A percentile compares a stretch with the other conserved stretches of the same genome.
These are phyloP conservation scores for Panagrolaimus sp. DNA, from an alignment of 1,140 invertebrate genomes.

Conservation along the genomic window DNA sequence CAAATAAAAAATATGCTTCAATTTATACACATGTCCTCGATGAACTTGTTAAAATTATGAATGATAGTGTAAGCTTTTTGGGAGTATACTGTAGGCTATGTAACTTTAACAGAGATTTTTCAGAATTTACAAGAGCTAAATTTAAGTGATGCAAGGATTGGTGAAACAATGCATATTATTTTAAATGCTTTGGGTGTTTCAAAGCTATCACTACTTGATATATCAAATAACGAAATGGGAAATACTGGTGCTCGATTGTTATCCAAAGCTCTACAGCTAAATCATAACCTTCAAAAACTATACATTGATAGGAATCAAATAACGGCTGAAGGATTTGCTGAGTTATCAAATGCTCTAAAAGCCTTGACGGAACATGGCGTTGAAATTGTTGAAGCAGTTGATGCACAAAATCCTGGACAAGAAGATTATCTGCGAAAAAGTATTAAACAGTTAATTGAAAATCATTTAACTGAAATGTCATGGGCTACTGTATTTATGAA, in stretches of 20 bases:
- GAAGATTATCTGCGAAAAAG: constrained; percentile 12
- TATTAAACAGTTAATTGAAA: constrained; percentile 14
- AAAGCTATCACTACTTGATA: constrained; percentile 38
- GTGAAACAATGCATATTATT: constrained; percentile 41
- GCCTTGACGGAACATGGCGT: background rate
- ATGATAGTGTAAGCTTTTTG: constrained; percentile 34
- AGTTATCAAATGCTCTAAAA: constrained; percentile 45
- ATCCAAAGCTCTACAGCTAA: constrained; percentile 54
- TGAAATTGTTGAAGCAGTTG: background rate
- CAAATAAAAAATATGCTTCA: constrained; percentile 19
- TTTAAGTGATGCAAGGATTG: constrained; percentile 44
- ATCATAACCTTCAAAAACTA: constrained; percentile 39
- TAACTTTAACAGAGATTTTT: constrained; percentile 16
- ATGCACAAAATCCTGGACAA: background rate
- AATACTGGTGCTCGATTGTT: constrained; percentile 51
- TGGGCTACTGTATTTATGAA: constrained; percentile 16
- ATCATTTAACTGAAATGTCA: constrained; percentile 18
- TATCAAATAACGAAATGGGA: constrained; percentile 51
- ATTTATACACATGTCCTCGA: constrained; percentile 22
- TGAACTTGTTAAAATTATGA: constrained; percentile 52
- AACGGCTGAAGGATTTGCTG: constrained; percentile 46
- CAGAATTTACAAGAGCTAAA: constrained; percentile 47
- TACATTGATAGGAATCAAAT: constrained; percentile 56
- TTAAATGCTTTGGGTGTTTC: constrained; percentile 51
- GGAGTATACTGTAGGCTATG: no score